Percentiles rank a stretch among this genome's conserved stretches.
phyloP scores from a whole-genome alignment of 1,140 invertebrate genomes.

The Nephila pilipes region DNA sequence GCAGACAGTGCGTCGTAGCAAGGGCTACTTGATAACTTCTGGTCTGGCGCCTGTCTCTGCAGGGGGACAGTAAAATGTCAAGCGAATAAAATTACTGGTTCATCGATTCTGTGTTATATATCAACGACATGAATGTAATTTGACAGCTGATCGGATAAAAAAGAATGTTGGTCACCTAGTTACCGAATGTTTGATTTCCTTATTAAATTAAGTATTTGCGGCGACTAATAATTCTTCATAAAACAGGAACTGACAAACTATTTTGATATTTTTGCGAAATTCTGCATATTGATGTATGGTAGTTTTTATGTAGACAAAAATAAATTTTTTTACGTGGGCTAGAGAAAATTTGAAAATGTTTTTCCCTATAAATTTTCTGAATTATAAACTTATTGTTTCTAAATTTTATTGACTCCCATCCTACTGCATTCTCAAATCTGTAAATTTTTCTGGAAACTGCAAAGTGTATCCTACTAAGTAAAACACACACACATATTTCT shows the following conservation, averaged over 20 bases:
- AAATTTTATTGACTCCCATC: too few species aligned
- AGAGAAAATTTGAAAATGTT: too few species aligned
- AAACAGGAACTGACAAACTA: neutral
- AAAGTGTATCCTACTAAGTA: too few species aligned
- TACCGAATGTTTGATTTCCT: neutral
- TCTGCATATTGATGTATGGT: too few species aligned
- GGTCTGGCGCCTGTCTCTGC: conserved; percentile 1
- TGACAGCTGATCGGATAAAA: neutral
- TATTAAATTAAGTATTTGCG: neutral
- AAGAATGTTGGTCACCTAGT: neutral
- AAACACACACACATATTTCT: too few species aligned
- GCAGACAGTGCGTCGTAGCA: neutral
- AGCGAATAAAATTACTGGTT: neutral
- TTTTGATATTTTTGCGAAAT: neutral
- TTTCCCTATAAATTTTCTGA: too few species aligned
- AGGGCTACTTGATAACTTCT: neutral
- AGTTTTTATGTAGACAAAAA: too few species aligned
- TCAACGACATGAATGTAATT: neutral
- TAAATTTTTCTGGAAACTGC: too few species aligned
- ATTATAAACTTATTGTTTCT: too few species aligned
- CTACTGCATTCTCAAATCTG: too few species aligned
- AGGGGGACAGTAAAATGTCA: neutral
- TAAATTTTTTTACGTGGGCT: too few species aligned
- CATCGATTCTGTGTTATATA: conserved; percentile 14
- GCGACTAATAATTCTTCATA: too few species aligned